Conservation (phyloP, 2,888 invertebrate species). For the Tricholauxania praeusta region DNA sequence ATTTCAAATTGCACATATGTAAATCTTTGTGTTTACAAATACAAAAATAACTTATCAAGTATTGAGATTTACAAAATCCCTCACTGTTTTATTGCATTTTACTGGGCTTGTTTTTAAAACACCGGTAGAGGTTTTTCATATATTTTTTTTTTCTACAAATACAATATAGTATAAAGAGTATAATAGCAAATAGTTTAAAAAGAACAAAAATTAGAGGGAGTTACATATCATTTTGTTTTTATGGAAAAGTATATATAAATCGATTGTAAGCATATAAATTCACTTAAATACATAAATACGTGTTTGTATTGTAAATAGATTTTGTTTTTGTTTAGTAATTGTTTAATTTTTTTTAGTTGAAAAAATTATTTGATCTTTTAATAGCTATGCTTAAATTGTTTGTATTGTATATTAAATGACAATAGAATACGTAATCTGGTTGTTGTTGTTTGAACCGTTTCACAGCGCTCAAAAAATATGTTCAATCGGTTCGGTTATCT, state of each 20-base stretch:
- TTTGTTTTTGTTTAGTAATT: background rate
- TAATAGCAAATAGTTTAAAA: constrained; percentile 10
- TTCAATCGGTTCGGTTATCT: no score
- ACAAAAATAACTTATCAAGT: constrained; percentile 31
- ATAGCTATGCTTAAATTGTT: constrained; percentile 18
- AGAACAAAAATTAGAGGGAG: constrained; percentile 3
- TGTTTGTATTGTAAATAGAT: constrained; percentile 3
- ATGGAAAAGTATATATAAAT: constrained; percentile 18
- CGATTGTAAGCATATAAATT: constrained; percentile 38
- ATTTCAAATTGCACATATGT: constrained; percentile 31
- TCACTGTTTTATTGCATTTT: constrained; percentile 16
- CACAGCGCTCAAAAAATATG: no score
- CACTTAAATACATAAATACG: constrained; percentile 33
- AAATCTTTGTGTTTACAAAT: constrained; percentile 14
- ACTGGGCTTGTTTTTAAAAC: constrained; percentile 10
- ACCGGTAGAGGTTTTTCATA: background rate
- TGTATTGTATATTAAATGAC: constrained; percentile 36
- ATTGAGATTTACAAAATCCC: constrained; percentile 26
- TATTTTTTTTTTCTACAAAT: constrained; percentile 5
- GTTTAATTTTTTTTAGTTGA: constrained; percentile 15
- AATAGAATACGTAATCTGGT: no score
- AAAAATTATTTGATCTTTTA: constrained; percentile 35
- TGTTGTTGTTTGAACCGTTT: no score
- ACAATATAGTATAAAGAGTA: background rate
- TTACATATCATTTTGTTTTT: constrained; percentile 5